phyloP scores from a whole-genome alignment of 2,797 vertebrate species.

The Tapirus indicus region DNA sequence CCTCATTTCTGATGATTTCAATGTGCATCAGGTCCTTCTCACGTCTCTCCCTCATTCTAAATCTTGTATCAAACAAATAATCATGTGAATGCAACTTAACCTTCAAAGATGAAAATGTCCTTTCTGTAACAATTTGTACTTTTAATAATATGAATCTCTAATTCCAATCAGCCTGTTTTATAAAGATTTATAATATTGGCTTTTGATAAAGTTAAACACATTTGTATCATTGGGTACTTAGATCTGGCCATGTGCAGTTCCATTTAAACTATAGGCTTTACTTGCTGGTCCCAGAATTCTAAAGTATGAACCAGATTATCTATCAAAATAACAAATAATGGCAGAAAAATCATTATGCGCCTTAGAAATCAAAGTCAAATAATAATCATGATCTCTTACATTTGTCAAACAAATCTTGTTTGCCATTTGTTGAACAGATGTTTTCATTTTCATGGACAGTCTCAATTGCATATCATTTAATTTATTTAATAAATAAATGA shows the following conservation, averaged over 20 bases:
- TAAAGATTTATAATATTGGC: background rate
- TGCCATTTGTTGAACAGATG: conserved; percentile 22
- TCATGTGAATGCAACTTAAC: background rate
- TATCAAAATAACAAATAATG: background rate
- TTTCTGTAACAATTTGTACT: background rate
- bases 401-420: background rate
- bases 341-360: conserved; percentile 44
- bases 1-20: conserved; percentile 12
- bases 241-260: background rate
- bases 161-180: background rate
- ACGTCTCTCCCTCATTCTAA: background rate
- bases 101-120: conserved; percentile 1
- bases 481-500: conserved; percentile 8
- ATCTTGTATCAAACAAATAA: background rate
- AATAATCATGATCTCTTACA: background rate
- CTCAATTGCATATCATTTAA: background rate
- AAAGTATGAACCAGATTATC: background rate
- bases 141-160: background rate
- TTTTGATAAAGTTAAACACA: background rate
- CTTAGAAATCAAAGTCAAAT: conserved; percentile 49
- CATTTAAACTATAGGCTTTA: conserved; percentile 44
- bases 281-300: conserved; percentile 1
- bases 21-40: background rate
- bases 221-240: background rate
- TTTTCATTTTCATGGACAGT: conserved; percentile 20